Percentiles rank a stretch among this genome's conserved stretches.
phyloP scores from a whole-genome alignment of 2,797 vertebrate genomes.

The Sarcoramphus papa region DNA sequence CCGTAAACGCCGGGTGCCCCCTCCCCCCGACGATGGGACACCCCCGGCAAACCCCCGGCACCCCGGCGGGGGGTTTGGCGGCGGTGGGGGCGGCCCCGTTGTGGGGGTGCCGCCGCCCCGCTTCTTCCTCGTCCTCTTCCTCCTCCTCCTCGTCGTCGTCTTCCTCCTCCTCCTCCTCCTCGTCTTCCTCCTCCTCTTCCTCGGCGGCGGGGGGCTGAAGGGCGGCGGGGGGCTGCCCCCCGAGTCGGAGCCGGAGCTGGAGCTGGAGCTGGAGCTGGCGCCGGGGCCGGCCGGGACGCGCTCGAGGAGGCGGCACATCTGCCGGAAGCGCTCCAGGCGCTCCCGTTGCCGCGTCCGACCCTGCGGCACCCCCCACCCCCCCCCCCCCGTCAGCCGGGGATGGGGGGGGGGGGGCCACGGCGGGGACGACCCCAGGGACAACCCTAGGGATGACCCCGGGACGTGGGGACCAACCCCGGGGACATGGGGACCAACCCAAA shows the following conservation, averaged over 20 bases:
- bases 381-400: not conserved
- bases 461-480: too few relatives aligned
- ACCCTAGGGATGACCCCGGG: too few relatives aligned
- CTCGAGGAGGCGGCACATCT: conserved; percentile 90
- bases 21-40: too few relatives aligned
- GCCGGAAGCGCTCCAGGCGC: conserved; percentile 89
- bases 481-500: too few relatives aligned
- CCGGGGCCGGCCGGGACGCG: conserved; percentile 69
- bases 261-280: conserved; percentile 84
- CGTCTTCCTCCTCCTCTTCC: too few relatives aligned
- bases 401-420: too few relatives aligned
- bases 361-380: too few relatives aligned
- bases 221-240: not conserved
- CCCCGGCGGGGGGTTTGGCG: not conserved
- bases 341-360: conserved; percentile 65
- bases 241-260: conserved; percentile 81
- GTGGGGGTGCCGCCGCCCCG: fast-evolving
- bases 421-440: too few relatives aligned
- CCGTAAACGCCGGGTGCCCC: too few relatives aligned
- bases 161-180: too few relatives aligned
- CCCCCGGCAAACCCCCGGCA: too few relatives aligned
- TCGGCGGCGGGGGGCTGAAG: not conserved
- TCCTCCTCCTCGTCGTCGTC: not conserved
- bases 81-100: not conserved
- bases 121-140: too few relatives aligned